A percentile compares a stretch with the other conserved stretches of the same genome.
phyloP scores from a whole-genome alignment of 2,888 invertebrate species.

The Idaea dimidiata region DNA sequence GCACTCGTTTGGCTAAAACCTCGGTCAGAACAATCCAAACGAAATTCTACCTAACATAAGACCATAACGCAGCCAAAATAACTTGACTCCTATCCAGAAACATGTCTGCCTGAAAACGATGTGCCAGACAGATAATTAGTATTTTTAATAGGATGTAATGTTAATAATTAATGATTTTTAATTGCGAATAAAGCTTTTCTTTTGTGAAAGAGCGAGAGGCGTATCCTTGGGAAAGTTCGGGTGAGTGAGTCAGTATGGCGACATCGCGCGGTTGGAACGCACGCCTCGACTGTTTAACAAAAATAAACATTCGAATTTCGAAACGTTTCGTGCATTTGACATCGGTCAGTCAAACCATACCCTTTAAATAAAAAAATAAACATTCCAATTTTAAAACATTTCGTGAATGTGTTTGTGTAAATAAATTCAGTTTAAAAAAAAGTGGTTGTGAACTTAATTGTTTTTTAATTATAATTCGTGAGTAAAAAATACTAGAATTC shows the following conservation, averaged over 20 bases:
- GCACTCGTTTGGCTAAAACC: background rate
- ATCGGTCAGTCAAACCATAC: too few species aligned
- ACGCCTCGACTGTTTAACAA: constrained; percentile 24
- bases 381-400: constrained; percentile 13
- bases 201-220: constrained; percentile 30
- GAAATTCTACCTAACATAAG: background rate
- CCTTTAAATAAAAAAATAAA: background rate
- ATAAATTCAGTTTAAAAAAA: constrained; percentile 25
- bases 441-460: constrained; percentile 31
- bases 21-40: background rate
- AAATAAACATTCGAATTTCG: constrained; percentile 28
- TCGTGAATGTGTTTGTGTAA: constrained; percentile 9
- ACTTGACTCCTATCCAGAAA: constrained; percentile 2
- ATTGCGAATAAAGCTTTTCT: constrained; percentile 46
- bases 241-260: constrained; percentile 41
- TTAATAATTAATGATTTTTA: constrained; percentile 52
- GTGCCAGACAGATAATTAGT: constrained; percentile 7
- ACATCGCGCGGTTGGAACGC: constrained; percentile 27
- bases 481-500: background rate
- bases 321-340: constrained; percentile 36
- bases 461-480: background rate
- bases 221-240: constrained; percentile 34
- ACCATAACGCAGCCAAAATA: background rate
- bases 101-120: background rate
- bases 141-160: constrained; percentile 27